Conservation (phyloP, 2,888 invertebrate genomes). For the Syrphus vitripennis region DNA sequence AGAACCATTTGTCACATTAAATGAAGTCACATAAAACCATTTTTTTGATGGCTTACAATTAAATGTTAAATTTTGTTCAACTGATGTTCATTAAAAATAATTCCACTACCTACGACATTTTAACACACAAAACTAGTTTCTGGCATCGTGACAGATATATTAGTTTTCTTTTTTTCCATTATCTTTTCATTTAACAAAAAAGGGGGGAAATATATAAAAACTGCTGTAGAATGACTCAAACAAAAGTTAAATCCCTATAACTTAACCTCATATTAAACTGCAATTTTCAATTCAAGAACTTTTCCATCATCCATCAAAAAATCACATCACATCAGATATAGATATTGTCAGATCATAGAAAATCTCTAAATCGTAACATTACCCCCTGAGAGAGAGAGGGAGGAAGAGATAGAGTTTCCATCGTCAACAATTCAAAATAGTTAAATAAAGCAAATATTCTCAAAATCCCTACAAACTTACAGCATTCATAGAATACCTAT, state of each 20-base stretch:
- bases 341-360: constrained; percentile 52
- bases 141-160: constrained; percentile 33
- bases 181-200: constrained; percentile 2
- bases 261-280: constrained; percentile 57
- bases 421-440: background rate
- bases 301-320: constrained; percentile 25
- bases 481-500: background rate
- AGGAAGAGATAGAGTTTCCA: background rate
- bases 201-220: background rate
- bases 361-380: constrained; percentile 37
- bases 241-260: constrained; percentile 31
- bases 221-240: background rate
- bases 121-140: constrained; percentile 1
- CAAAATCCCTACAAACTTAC: background rate
- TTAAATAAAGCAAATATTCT: constrained; percentile 47
- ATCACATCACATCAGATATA: background rate
- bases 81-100: background rate
- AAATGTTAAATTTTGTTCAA: constrained; percentile 6
- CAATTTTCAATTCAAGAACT: constrained; percentile 21
- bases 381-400: background rate
- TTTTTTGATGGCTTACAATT: background rate
- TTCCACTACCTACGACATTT: background rate
- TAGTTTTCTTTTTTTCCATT: constrained; percentile 1
- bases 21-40: background rate
- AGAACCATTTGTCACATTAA: background rate